Base-by-base conservation (phyloP, 2,888 invertebrate genomes). In the Drosophila antonietae region DNA sequence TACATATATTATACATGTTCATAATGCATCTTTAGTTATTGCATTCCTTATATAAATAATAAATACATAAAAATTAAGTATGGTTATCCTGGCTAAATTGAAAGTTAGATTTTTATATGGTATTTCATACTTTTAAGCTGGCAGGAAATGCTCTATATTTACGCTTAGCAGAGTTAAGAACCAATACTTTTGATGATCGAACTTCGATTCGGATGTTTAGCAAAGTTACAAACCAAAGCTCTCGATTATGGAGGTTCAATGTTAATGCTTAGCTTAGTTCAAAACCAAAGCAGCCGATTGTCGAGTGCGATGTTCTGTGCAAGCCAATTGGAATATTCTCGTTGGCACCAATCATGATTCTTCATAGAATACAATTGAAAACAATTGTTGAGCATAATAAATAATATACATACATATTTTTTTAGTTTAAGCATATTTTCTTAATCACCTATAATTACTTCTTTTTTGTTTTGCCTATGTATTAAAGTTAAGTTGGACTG, bases 141-240 rank as follows among this genome's bases (percentile, higher is more conserved):
- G 4, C 18, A 28, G 41, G 0, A 0, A 6, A 1, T 18, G 2
- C 35, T 55, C n/a, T 4, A n/a, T 1, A 1, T 31, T 1, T 10
- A 14, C 6, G n/a, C n/a, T 49, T n/a, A 74, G 51, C 23, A 10
- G 10, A 23, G 46, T 20, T 7, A 9, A 14, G 5, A 59, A 68
- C 37, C 39, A 15, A 31, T 0, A 1, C n/a, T n/a, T 6, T 9
- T 12, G n/a, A 9, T 28, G 15, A n/a, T 28, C 9, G 9, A 47
- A n/a, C 1, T 2, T 28, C 49, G n/a, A 9, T 47, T 28, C 10
- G n/a, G 49, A 2, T 31, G n/a, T n/a, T 31, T 31, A 49, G 31
- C 10, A n/a, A 2, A 47, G 47, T 7, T 28, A n/a, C 9, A 9
- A 9, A 47, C n/a, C 28, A 47, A 28, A 23, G 8, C 9, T n/a